Conservation (phyloP, 2,888 invertebrate species). For the Microctonus aethiopoides region DNA sequence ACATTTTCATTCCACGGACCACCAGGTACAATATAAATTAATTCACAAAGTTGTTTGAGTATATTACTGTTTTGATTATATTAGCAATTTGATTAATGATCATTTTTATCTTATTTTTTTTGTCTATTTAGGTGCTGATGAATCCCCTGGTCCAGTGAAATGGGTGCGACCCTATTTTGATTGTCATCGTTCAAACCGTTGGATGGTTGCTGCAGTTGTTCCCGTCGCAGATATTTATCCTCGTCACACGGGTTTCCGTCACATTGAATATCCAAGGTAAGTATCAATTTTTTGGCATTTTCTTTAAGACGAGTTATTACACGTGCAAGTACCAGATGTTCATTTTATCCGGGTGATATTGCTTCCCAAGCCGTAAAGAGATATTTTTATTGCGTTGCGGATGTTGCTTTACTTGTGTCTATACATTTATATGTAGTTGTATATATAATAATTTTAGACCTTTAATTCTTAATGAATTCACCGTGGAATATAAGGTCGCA, state of each 20-base stretch:
- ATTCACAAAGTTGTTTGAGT: not conserved
- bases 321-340: constrained; percentile 23
- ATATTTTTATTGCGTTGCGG: constrained; percentile 15
- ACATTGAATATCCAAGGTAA: constrained; percentile 93
- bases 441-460: constrained; percentile 10
- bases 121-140: constrained; percentile 80
- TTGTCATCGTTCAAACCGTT: constrained; percentile 94
- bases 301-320: constrained; percentile 12
- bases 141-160: constrained; percentile 90
- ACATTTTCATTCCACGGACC: constrained; percentile 97
- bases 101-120: constrained; percentile 29
- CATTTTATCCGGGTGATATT: not conserved
- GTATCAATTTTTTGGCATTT: constrained; percentile 52
- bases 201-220: constrained; percentile 93
- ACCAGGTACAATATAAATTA: constrained; percentile 69
- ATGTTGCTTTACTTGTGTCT: not conserved
- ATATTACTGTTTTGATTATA: constrained; percentile 6
- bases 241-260: constrained; percentile 90
- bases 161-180: constrained; percentile 97
- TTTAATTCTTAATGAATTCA: constrained; percentile 34
- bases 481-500: constrained; percentile 24
- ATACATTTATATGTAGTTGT: not conserved
- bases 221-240: constrained; percentile 97
- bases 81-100: constrained; percentile 11
- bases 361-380: constrained; percentile 12